These are phyloP conservation scores for Synanthedon tipuliformis DNA, from an alignment of 2,888 invertebrate genomes.

Conservation along the genomic window DNA sequence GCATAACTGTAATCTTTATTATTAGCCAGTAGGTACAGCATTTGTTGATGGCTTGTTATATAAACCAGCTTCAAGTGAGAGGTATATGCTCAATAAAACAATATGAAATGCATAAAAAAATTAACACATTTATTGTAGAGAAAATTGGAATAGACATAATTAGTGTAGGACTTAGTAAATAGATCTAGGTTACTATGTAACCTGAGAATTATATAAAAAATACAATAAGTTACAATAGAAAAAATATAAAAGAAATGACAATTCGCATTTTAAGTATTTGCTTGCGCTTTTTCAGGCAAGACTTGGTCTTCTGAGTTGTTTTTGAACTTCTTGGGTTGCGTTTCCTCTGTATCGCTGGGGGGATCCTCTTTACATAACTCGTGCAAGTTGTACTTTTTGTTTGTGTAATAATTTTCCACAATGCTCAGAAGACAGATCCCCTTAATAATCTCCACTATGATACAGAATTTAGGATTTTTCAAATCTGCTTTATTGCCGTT, in stretches of 20 bases:
- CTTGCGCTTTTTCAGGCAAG: not conserved
- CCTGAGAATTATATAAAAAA: slow-evolving; percentile 35
- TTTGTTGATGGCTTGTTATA: no score
- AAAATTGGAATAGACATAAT: slow-evolving; percentile 14
- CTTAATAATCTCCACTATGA: slow-evolving; percentile 87
- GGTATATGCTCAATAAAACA: not conserved
- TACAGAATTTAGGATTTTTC: slow-evolving; percentile 79
- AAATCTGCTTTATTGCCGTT: slow-evolving; percentile 82
- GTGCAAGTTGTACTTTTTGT: slow-evolving; percentile 86
- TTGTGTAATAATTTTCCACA: slow-evolving; percentile 80
- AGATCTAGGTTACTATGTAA: slow-evolving; percentile 37
- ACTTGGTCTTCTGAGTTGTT: slow-evolving; percentile 29
- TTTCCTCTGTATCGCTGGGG: slow-evolving; percentile 43
- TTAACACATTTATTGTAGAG: not conserved
- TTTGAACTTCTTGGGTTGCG: slow-evolving; percentile 57
- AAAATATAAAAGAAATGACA: slow-evolving; percentile 19
- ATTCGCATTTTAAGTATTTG: not conserved
- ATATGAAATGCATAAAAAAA: not conserved
- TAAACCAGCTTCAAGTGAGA: no score
- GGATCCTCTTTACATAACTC: slow-evolving; percentile 69
- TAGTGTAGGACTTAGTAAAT: slow-evolving; percentile 55
- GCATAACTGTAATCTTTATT: not conserved
- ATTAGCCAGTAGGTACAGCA: no score
- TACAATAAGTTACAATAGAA: slow-evolving; percentile 26
- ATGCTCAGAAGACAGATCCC: slow-evolving; percentile 84